phyloP scores from a whole-genome alignment of 2,113 vertebrate genomes.

The Probosciger aterrimus region DNA sequence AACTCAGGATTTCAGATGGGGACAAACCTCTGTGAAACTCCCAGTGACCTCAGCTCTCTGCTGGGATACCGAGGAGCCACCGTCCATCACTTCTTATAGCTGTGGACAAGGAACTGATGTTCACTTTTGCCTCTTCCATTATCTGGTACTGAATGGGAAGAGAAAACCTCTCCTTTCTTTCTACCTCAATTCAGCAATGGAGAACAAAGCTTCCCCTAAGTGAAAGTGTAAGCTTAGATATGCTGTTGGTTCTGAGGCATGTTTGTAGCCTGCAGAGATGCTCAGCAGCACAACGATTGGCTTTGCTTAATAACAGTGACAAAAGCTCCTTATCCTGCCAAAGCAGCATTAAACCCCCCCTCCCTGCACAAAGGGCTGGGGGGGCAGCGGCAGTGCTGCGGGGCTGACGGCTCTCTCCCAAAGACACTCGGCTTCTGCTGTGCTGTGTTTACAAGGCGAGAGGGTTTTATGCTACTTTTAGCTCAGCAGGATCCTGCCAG shows the following conservation, averaged over 20 bases:
- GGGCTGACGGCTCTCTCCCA: neutral
- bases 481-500: neutral
- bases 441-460: neutral
- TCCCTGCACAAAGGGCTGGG: neutral
- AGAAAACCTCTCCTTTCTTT: neutral
- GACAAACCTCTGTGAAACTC: neutral
- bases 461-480: neutral
- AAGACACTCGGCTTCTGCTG: neutral
- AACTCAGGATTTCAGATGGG: neutral
- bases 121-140: neutral
- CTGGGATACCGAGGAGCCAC: neutral
- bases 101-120: neutral
- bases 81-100: neutral
- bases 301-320: neutral
- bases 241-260: accelerated
- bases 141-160: neutral
- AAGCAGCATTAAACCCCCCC: neutral
- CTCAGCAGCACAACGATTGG: neutral
- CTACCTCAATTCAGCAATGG: neutral
- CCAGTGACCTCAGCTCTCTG: neutral
- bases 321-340: constrained; percentile 15
- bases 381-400: neutral
- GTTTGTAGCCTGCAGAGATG: neutral
- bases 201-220: neutral
- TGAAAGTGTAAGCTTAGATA: neutral